Evolutionary conservation across 1,140 invertebrate species (phyloP), one percentile per base, ranked within the genome.

Genomic region (Ceratina japonica): DNA sequence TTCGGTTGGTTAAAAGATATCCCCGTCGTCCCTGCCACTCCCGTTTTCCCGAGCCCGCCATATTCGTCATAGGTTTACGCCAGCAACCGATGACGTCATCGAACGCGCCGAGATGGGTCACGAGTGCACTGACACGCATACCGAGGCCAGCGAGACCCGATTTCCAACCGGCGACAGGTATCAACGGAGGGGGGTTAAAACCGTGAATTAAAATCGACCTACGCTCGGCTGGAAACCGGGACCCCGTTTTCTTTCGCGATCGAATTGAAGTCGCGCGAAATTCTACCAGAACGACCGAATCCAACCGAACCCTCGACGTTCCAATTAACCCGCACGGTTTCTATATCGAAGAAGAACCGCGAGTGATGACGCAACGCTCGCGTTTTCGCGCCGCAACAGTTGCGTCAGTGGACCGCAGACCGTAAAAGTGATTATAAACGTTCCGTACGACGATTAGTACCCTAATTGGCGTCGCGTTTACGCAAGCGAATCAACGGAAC

Each of bases 31-130:
- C 58, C 58, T 54, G 66, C 75, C 76, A 79, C 76, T 79, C 76
- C 76, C 68, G 75, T 63, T 62, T 78, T 44, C 65, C 68, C 75
- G 15, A 54, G 31, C 51, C 37, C 76, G 76, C 76, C 70, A 79
- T 79, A 79, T 79, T 79, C 76, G 70, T 79, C 76, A 79, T 54
- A 79, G 68, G 76, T 79, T 73, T 79, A 73, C 69, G 76, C 61
- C 76, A 64, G 69, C 70, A n/a, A 56, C 69, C 20, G 64, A 79
- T 73, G 76, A 79, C 70, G 76, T 79, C 76, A 79, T 79, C 76
- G 69, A 79, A 58, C 59, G n/a, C n/a, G 73, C 63, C 69, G 76
- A 79, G 76, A 79, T 79, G 61, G 76, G 70, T 79, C 76, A 73
- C 69, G 75, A 58, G 76, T 73, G 76, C 76, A 73, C 51, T 79